Evolutionary conservation across 2,888 invertebrate species (phyloP).

Genomic region (Lasioglossum lativentre): DNA sequence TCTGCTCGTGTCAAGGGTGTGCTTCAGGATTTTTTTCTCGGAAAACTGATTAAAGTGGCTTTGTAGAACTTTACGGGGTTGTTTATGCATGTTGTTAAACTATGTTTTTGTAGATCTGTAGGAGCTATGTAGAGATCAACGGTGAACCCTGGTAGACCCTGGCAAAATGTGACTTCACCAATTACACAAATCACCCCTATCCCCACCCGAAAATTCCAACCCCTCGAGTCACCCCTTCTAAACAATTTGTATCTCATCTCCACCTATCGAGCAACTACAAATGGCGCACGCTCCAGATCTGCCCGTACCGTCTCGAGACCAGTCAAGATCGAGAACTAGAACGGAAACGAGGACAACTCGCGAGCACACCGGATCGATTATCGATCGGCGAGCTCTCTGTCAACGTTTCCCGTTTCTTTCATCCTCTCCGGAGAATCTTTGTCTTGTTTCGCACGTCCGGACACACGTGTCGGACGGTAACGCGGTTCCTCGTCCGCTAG

Average conservation of each 20-base stretch:
- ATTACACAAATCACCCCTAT: too few species aligned
- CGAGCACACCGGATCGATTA: neutral
- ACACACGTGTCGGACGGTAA: conserved; percentile 6
- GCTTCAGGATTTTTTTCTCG: neutral
- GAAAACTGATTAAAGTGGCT: neutral
- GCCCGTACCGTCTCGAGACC: neutral
- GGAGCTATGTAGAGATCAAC: too few species aligned
- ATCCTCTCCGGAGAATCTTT: neutral
- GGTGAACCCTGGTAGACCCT: too few species aligned
- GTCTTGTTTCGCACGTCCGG: conserved; percentile 7
- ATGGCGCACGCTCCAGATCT: neutral
- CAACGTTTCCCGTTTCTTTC: conserved; percentile 23
- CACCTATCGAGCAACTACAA: too few species aligned
- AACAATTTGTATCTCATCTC: neutral
- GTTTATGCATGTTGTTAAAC: neutral
- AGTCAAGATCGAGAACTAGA: conserved; percentile 35
- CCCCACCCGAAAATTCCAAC: too few species aligned
- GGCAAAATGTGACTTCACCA: too few species aligned
- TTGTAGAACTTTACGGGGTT: neutral
- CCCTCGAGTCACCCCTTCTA: neutral
- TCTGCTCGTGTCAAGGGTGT: neutral
- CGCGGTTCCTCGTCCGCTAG: neutral
- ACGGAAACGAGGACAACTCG: conserved; percentile 26
- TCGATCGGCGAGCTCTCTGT: conserved; percentile 19
- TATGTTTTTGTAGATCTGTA: neutral